Evolutionary conservation across 2,888 invertebrate species (phyloP), one percentile per base, ranked within the genome.

Genomic region (Trachelus troglodyta): DNA sequence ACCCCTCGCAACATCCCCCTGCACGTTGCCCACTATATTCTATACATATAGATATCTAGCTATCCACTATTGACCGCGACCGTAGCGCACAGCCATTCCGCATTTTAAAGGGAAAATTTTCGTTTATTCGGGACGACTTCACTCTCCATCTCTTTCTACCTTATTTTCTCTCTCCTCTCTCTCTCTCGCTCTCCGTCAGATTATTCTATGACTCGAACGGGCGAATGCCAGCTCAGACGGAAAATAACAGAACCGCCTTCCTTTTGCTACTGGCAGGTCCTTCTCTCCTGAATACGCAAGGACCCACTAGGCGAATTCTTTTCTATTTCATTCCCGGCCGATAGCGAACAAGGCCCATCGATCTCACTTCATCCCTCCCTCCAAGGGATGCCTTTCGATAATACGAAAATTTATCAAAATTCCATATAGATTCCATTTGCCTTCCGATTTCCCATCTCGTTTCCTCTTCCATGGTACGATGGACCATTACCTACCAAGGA

Each of bases 21-120:
- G 9, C 9, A 56, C 56, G 23, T 15, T 23, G 23, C 23, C 23
- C 56, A 23, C 40, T 40, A 15, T 40, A 15, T 40, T 40, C 6
- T 40, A 40, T 15, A 40, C 15, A 40, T 40, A 40, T 40, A 56
- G 23, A 56, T 56, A 56, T 56, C 56, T 56, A 56, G 56, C 56
- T 56, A 56, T 23, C 56, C 83, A 80, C 81, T 84, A 89, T 89
- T 88, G 89, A 88, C 86, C 89, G 85, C 79, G 80, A 79, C 76
- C 79, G 81, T 83, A 37, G 79, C 85, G 83, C 84, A 86, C 83
- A 84, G 79, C 88, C 85, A 89, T 89, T 90, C 87, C 89, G 90
- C 89, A 91, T 91, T 91, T 91, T 91, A 90, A 90, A 90, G 88
- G 87, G 88, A 89, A 91, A 91, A 90, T 91, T 90, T 90, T 87